Conservation (phyloP, 2,113 vertebrate genomes). For the Sus scrofa region T2T-Sscrofa CM000827.6:42044501-42045000, state of each 20-base stretch:
- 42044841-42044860: not conserved
- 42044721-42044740: not conserved
- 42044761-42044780: not conserved
- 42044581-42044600: not conserved
- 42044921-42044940: not conserved
- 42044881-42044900: not conserved
- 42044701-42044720: not conserved
- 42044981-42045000: not conserved
- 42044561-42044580: not conserved
- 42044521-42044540: not conserved
- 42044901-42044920: not conserved
- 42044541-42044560: not conserved
- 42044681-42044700: not conserved
- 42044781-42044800: not conserved
- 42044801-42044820: not conserved
- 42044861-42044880: fast-evolving
- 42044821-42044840: not conserved
- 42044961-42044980: not conserved
- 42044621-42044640: not conserved
- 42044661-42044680: not conserved
- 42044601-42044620: not conserved
- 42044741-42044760: constrained; percentile 24
- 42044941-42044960: constrained; percentile 3
- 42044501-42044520: not conserved
- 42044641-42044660: not conserved